Conservation (phyloP, 2,888 invertebrate species). For the Patella pellucida region DNA sequence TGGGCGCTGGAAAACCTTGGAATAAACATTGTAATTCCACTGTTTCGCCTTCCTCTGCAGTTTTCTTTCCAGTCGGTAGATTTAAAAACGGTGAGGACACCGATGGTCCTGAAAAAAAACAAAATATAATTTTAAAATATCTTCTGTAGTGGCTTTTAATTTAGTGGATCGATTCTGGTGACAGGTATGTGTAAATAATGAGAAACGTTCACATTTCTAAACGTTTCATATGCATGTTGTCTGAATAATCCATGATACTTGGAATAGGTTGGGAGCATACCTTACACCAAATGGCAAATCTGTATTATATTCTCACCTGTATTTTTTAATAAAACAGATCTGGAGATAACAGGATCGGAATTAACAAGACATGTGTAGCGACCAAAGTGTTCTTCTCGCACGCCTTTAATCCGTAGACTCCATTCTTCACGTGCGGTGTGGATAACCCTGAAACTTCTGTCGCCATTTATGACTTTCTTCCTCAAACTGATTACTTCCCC, state of each 20-base stretch:
- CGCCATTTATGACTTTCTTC: slow-evolving; percentile 29
- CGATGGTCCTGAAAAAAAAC: background rate
- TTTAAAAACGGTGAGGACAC: slow-evolving; percentile 33
- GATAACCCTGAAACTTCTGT: slow-evolving; percentile 35
- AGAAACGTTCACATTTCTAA: no score
- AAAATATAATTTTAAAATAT: no score
- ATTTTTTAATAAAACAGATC: slow-evolving; percentile 37
- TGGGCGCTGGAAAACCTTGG: slow-evolving; percentile 40
- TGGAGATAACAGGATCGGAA: slow-evolving; percentile 42
- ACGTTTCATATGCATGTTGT: no score
- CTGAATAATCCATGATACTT: no score
- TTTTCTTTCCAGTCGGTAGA: slow-evolving; percentile 20
- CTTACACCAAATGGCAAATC: no score
- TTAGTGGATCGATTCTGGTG: no score
- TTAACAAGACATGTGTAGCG: slow-evolving; percentile 46
- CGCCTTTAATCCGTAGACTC: slow-evolving; percentile 41
- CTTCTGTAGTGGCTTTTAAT: no score
- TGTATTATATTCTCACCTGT: slow-evolving; percentile 22
- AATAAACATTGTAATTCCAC: slow-evolving; percentile 44
- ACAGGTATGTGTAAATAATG: no score
- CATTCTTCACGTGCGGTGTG: slow-evolving; percentile 40
- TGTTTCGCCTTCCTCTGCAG: slow-evolving; percentile 32
- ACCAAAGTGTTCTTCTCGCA: slow-evolving; percentile 39
- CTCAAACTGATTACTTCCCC: slow-evolving; percentile 33
- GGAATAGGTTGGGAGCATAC: no score